These are phyloP conservation scores for Diploptera punctata DNA, from an alignment of 2,888 invertebrate species.

Conservation along the genomic window DNA sequence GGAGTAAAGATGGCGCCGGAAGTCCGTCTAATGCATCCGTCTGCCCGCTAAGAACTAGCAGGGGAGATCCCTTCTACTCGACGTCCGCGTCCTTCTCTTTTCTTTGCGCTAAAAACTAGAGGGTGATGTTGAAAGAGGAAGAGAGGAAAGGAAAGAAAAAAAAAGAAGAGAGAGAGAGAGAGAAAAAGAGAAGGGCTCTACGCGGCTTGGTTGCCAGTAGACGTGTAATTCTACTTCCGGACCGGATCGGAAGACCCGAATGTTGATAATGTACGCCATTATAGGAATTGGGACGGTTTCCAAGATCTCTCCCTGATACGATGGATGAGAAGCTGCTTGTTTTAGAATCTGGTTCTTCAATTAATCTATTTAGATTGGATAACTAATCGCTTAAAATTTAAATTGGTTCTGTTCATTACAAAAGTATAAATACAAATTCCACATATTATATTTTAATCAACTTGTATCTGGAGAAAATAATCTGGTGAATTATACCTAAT, in stretches of 20 bases:
- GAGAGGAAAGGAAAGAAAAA: constrained; percentile 12
- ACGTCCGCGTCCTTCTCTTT: constrained; percentile 9
- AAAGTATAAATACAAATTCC: too few relatives aligned
- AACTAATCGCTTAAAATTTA: too few relatives aligned
- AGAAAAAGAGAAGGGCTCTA: not conserved
- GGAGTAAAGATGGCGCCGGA: constrained; percentile 42
- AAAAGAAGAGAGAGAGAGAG: constrained; percentile 23
- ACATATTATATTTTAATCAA: too few relatives aligned
- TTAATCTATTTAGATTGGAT: too few relatives aligned
- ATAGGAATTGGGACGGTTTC: constrained; percentile 30
- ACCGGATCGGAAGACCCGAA: constrained; percentile 16
- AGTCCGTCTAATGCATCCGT: constrained; percentile 45
- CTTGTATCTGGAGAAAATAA: too few relatives aligned
- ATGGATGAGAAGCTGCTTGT: too few relatives aligned
- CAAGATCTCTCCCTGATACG: too few relatives aligned
- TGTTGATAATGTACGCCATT: constrained; percentile 36
- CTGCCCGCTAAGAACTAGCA: constrained; percentile 40
- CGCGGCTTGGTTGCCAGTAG: constrained; percentile 20
- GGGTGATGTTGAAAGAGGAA: constrained; percentile 22
- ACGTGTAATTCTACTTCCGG: constrained; percentile 39
- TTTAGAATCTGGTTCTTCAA: too few relatives aligned
- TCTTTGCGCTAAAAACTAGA: constrained; percentile 25
- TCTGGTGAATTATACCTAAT: too few relatives aligned
- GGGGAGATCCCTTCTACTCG: constrained; percentile 10
- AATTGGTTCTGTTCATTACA: too few relatives aligned